These are phyloP conservation scores for Polyommatus icarus DNA, from an alignment of 2,888 invertebrate species.

Conservation along the genomic window DNA sequence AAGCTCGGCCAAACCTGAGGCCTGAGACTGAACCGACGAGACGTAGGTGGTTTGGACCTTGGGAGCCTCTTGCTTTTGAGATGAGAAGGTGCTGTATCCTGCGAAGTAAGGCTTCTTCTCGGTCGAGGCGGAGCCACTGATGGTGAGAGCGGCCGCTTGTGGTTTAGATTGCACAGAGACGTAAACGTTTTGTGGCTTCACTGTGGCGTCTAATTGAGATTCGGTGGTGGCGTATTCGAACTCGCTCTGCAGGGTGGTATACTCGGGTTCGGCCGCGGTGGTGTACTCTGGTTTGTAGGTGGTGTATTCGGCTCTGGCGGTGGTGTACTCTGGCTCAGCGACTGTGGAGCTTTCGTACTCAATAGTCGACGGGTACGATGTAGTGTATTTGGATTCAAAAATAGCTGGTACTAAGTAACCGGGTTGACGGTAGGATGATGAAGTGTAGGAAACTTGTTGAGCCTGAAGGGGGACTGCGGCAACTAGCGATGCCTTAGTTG, in stretches of 20 bases:
- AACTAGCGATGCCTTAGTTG: slow-evolving; percentile 9
- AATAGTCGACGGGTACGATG: neutral
- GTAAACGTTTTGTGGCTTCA: neutral
- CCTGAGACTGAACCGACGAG: slow-evolving; percentile 10
- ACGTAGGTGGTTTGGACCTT: slow-evolving; percentile 6
- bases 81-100: slow-evolving; percentile 12
- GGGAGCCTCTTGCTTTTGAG: neutral
- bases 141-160: neutral
- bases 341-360: slow-evolving; percentile 10
- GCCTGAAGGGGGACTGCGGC: neutral
- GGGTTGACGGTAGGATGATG: neutral
- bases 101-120: slow-evolving; percentile 7
- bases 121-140: neutral
- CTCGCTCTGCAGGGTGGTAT: neutral
- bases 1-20: neutral
- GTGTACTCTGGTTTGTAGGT: slow-evolving; percentile 23
- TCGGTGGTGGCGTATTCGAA: slow-evolving; percentile 10
- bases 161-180: neutral
- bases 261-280: neutral
- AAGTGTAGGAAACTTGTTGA: slow-evolving; percentile 15
- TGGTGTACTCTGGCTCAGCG: neutral
- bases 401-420: neutral
- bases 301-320: neutral
- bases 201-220: slow-evolving; percentile 16
- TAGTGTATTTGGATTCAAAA: slow-evolving; percentile 10